Evolutionary conservation across 1,140 invertebrate species (phyloP).

Genomic region (Cherax quadricarinatus): DNA sequence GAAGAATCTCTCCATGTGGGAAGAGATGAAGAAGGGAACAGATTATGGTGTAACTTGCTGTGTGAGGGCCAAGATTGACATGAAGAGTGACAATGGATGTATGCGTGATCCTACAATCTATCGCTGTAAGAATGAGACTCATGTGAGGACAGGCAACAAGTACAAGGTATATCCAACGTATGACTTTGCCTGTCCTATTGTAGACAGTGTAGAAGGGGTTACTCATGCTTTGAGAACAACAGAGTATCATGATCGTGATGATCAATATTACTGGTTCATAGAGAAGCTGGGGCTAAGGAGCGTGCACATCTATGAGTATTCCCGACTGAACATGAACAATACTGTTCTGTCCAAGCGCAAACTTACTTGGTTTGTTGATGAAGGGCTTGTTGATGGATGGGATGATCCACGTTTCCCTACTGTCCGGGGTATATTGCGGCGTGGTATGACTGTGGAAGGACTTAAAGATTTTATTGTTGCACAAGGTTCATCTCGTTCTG

Average conservation of each 20-base stretch:
- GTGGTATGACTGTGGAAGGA: slow-evolving; percentile 98
- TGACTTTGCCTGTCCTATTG: slow-evolving; percentile 99
- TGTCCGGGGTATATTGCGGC: slow-evolving; percentile 94
- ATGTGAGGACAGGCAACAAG: slow-evolving; percentile 94
- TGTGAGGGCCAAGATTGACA: slow-evolving; percentile 98
- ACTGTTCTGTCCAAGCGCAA: slow-evolving; percentile 98
- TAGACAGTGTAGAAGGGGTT: slow-evolving; percentile 97
- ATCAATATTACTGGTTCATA: slow-evolving; percentile 98
- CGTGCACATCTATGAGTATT: slow-evolving; percentile 97
- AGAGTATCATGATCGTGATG: slow-evolving; percentile 98
- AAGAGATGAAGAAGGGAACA: slow-evolving; percentile 95
- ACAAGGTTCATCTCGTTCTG: slow-evolving; percentile 98
- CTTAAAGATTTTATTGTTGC: slow-evolving; percentile 98
- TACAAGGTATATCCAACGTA: slow-evolving; percentile 99
- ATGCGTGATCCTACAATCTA: slow-evolving; percentile 99
- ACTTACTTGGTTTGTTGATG: slow-evolving; percentile 97
- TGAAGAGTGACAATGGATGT: slow-evolving; percentile 97
- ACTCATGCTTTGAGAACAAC: slow-evolving; percentile 98
- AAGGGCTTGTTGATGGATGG: slow-evolving; percentile 97
- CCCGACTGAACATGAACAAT: slow-evolving; percentile 96
- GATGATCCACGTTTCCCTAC: slow-evolving; percentile 99
- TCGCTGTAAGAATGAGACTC: slow-evolving; percentile 96
- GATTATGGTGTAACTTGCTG: slow-evolving; percentile 90
- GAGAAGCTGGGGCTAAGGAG: slow-evolving; percentile 91
- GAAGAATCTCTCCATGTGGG: slow-evolving; percentile 93